Evolutionary conservation across 2,797 vertebrate genomes (phyloP).

Genomic region (Steatocranus sp.): DNA sequence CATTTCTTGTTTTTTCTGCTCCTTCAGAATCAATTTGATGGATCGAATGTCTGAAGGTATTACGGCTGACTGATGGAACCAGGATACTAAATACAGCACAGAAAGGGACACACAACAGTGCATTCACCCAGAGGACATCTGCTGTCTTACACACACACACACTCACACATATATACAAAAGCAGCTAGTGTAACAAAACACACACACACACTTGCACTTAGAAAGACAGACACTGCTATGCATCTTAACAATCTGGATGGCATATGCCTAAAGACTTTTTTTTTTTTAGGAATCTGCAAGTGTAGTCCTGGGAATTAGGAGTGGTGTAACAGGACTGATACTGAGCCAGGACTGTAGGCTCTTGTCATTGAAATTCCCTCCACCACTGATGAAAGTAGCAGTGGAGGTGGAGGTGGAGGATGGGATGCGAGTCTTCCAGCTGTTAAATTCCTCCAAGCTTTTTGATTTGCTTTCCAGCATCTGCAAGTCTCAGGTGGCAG

Average conservation of each 20-base stretch:
- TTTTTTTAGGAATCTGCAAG: constrained; percentile 31
- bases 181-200: constrained; percentile 16
- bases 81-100: constrained; percentile 49
- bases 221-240: constrained; percentile 38
- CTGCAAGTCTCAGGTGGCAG: constrained; percentile 72
- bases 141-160: constrained; percentile 6
- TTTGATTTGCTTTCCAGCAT: constrained; percentile 65
- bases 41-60: constrained; percentile 70
- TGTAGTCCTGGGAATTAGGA: constrained; percentile 28
- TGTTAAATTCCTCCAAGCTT: constrained; percentile 63
- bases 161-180: background rate
- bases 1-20: constrained; percentile 55
- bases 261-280: constrained; percentile 31
- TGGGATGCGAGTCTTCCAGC: constrained; percentile 64
- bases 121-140: constrained; percentile 33
- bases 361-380: constrained; percentile 51
- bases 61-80: constrained; percentile 66
- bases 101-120: constrained; percentile 30
- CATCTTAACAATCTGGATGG: constrained; percentile 47
- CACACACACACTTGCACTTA: constrained; percentile 3
- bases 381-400: constrained; percentile 44
- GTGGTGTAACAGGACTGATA: constrained; percentile 52
- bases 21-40: constrained; percentile 69
- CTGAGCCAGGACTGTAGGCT: constrained; percentile 51
- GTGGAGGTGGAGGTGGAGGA: constrained; percentile 46